Evolutionary conservation across 2,113 vertebrate species (phyloP).

Genomic region (Hydrochoerus hydrochaeris): DNA sequence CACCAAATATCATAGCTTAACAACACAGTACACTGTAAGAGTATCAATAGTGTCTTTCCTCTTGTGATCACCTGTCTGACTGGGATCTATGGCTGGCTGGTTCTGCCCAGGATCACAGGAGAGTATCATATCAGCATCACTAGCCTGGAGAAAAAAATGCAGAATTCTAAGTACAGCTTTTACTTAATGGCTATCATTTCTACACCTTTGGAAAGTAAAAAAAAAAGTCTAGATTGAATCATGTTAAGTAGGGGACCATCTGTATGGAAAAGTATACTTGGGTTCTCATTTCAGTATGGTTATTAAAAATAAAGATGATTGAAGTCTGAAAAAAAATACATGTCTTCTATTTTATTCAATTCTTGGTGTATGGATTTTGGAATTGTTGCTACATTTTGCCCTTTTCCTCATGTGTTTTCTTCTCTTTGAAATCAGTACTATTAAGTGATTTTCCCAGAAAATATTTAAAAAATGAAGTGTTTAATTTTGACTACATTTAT

Average conservation of each 20-base stretch:
- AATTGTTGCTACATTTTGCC: background rate
- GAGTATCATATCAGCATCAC: too few relatives aligned
- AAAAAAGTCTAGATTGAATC: background rate
- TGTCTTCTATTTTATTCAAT: background rate
- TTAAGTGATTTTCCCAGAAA: constrained; percentile 37
- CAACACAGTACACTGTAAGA: background rate
- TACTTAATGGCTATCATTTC: background rate
- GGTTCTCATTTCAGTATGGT: background rate
- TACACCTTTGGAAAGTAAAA: background rate
- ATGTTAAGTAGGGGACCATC: background rate
- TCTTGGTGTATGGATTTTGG: background rate
- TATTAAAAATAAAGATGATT: background rate
- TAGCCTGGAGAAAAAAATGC: background rate
- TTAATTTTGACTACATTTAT: background rate
- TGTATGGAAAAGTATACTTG: background rate
- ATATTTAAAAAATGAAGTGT: background rate
- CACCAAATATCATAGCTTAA: background rate
- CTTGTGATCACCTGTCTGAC: background rate
- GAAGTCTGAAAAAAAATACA: background rate
- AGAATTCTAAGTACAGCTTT: background rate
- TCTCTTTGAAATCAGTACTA: background rate
- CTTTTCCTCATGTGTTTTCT: background rate
- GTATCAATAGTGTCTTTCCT: background rate
- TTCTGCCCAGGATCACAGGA: background rate
- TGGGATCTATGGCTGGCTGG: background rate